These are phyloP conservation scores for Aurelia aurita DNA, from an alignment of 30 jellyfish, hydroid and myxozoan species.

Conservation along the genomic window DNA sequence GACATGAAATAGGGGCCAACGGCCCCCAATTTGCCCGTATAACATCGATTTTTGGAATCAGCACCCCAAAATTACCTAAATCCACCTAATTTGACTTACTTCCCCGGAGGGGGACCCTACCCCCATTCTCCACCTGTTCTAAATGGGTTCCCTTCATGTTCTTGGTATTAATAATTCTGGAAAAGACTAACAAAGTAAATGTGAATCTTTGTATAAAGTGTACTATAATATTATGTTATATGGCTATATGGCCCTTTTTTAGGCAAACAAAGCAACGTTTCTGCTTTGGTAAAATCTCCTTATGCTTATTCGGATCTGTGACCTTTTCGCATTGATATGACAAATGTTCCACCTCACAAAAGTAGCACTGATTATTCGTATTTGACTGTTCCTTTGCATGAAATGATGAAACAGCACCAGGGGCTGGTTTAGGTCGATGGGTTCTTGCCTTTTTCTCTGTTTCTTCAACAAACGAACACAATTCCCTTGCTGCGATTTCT, in stretches of 20 bases:
- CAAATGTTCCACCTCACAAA: slow-evolving; percentile 37
- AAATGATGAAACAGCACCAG: slow-evolving; percentile 35
- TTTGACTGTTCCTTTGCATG: slow-evolving; percentile 3
- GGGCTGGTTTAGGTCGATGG: background rate
- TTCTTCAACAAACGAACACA: background rate
- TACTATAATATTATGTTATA: too few species aligned
- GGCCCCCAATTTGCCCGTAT: too few species aligned
- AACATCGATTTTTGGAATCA: too few species aligned
- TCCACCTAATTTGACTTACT: too few species aligned
- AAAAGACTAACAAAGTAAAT: too few species aligned
- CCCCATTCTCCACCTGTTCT: too few species aligned
- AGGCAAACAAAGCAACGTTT: slow-evolving; percentile 3
- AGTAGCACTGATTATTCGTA: slow-evolving; percentile 8
- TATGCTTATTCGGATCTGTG: background rate
- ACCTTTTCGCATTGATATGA: slow-evolving; percentile 17
- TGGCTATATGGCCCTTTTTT: slow-evolving; percentile 1
- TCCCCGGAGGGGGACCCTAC: too few species aligned
- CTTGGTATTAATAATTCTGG: too few species aligned
- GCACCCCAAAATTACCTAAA: too few species aligned
- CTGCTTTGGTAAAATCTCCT: background rate
- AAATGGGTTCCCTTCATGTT: too few species aligned
- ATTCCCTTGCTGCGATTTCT: slow-evolving; percentile 17
- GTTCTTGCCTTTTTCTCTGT: background rate
- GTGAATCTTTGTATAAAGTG: too few species aligned
- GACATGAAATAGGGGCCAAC: too few species aligned